These are phyloP conservation scores for Thaumatotibia leucotreta DNA, from an alignment of 1,140 invertebrate species.

Conservation along the genomic window DNA sequence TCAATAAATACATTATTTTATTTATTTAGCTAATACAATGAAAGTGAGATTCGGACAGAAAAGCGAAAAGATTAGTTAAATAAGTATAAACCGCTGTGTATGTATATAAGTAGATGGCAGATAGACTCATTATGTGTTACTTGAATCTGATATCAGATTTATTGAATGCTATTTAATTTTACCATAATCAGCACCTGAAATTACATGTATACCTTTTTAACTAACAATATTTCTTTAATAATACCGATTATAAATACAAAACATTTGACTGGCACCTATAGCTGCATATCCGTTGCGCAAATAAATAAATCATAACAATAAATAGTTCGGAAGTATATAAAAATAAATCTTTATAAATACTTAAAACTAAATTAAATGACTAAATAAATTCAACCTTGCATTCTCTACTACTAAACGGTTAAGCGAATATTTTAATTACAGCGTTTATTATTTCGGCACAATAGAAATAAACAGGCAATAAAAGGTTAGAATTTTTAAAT, in stretches of 20 bases:
- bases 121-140: no score
- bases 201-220: not conserved
- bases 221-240: not conserved
- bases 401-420: slow-evolving; percentile 23
- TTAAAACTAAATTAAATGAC: slow-evolving; percentile 56
- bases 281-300: slow-evolving; percentile 39
- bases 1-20: slow-evolving; percentile 11
- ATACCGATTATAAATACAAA: not conserved
- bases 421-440: slow-evolving; percentile 20
- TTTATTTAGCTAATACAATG: slow-evolving; percentile 3
- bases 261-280: slow-evolving; percentile 39
- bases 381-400: slow-evolving; percentile 34
- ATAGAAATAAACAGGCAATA: not conserved
- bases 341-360: slow-evolving; percentile 73
- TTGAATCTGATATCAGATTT: no score
- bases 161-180: not conserved
- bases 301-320: slow-evolving; percentile 68
- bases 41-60: slow-evolving; percentile 11
- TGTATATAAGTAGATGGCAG: not conserved
- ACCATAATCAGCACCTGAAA: not conserved
- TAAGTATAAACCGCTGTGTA: slow-evolving; percentile 15
- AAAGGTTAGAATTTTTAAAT: slow-evolving; percentile 2
- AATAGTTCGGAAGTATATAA: slow-evolving; percentile 70
- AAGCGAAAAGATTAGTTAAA: not conserved
- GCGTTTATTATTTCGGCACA: slow-evolving; percentile 7